Evolutionary conservation across 2,797 vertebrate species (phyloP).

Genomic region (Halcyon leucocephala): DNA sequence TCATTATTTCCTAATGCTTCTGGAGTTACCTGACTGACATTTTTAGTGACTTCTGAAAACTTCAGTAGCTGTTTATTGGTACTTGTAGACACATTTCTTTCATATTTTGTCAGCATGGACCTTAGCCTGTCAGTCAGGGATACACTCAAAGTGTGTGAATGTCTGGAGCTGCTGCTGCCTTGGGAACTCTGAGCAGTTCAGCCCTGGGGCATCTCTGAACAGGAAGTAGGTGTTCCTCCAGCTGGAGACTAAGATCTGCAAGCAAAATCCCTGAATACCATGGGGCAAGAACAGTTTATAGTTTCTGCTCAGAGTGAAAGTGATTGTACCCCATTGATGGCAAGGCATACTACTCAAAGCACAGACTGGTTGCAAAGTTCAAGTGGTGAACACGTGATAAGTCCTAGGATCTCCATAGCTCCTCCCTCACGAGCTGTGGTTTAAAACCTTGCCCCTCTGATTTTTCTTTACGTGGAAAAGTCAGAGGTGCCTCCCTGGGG

Average conservation of each 20-base stretch:
- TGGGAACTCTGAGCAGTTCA: not conserved
- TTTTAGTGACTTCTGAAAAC: not conserved
- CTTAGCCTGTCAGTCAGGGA: not conserved
- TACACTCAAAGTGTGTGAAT: not conserved
- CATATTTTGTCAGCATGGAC: not conserved
- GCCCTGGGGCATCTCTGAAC: not conserved
- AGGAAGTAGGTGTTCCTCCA: not conserved
- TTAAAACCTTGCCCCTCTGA: not conserved
- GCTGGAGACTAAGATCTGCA: not conserved
- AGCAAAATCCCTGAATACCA: fast-evolving
- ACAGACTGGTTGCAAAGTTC: fast-evolving
- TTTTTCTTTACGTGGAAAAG: not conserved
- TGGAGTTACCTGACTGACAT: not conserved
- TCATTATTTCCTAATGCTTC: not conserved
- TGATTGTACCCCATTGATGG: fast-evolving
- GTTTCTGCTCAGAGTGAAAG: not conserved
- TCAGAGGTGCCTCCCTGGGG: not conserved
- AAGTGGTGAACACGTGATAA: fast-evolving
- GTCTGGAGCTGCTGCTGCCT: fast-evolving
- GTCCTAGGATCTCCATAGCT: not conserved
- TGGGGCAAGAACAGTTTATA: not conserved
- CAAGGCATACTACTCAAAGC: not conserved
- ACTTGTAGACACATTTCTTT: not conserved
- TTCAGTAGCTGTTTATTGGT: not conserved
- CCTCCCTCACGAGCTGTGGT: fast-evolving